Percentiles rank a stretch among this genome's conserved stretches.
phyloP scores from a whole-genome alignment of 2,888 invertebrate species.

The Trachelus troglodyta region DNA sequence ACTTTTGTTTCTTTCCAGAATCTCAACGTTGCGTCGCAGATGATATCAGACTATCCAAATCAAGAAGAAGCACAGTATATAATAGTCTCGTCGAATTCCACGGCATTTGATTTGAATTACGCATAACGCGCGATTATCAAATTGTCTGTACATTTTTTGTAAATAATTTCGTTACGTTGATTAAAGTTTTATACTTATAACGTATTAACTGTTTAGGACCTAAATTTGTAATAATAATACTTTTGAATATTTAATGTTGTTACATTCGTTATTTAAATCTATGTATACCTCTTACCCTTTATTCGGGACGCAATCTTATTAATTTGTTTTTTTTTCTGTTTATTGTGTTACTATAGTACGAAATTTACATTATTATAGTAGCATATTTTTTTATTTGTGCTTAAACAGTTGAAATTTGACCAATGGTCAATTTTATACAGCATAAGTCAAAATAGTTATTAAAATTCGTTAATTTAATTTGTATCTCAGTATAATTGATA shows the following conservation, averaged over 20 bases:
- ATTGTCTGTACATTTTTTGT: not conserved
- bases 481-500: not conserved
- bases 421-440: not conserved
- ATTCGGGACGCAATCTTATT: not conserved
- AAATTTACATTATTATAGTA: not conserved
- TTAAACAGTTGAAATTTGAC: not conserved
- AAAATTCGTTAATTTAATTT: not conserved
- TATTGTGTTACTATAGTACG: not conserved
- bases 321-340: not conserved
- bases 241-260: not conserved
- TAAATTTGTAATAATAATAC: not conserved
- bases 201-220: not conserved
- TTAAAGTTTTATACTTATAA: not conserved
- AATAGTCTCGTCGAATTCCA: constrained; percentile 26
- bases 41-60: constrained; percentile 32
- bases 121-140: constrained; percentile 3
- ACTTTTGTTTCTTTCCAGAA: constrained; percentile 36
- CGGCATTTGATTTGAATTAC: constrained; percentile 26
- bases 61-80: constrained; percentile 23
- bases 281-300: not conserved
- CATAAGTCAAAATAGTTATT: not conserved
- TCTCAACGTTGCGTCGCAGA: constrained; percentile 32
- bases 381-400: not conserved
- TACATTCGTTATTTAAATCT: not conserved
- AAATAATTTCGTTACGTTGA: not conserved